Evolutionary conservation across 2,797 vertebrate genomes (phyloP), one percentile per base, ranked within the genome.

Genomic region (Epinephelus awoara): DNA sequence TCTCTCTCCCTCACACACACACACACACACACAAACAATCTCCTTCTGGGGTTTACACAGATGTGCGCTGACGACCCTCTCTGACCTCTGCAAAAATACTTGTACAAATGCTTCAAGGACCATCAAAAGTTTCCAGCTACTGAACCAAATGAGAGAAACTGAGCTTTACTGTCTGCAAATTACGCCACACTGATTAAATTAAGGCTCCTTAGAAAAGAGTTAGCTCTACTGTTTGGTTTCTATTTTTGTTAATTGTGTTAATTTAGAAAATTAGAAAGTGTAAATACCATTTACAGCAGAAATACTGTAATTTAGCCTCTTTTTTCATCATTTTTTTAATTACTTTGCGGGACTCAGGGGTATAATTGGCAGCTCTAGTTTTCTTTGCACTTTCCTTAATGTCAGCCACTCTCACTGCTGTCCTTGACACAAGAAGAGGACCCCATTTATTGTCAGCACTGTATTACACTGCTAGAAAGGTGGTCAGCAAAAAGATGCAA

Each of bases 41-140:
- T 67, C 77, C 68, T 73, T 67, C 75, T 82, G 62, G 19, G 77
- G 88, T 86, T 88, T 87, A 88, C 80, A 89, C 88, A 92, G 91
- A 93, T 93, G 93, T 90, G 89, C 44, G 6, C 80, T 25, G 74
- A 72, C 23, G 76, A 85, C 84, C 84, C 59, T 51, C 50, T 46
- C 10, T 10, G 67, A 87, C 84, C 80, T 72, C 79, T 64, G 54
- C 51, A 77, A 78, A 42, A 82, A 86, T 44, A 68, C 59, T 83
- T 79, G 50, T 69, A 44, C 27, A 23, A 34, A 27, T 18, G 44
- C 82, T 82, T 83, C 61, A 56, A 76, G 64, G 79, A 46, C 67
- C 72, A 75, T 78, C 59, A 77, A 47, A 84, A 55, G 65, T 77
- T 73, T 84, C 49, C 74, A 74, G 78, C 61, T 59, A 59, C 78